These are phyloP conservation scores for Apodemia arnacis DNA, from an alignment of 2,888 invertebrate species.

Conservation along the genomic window DNA sequence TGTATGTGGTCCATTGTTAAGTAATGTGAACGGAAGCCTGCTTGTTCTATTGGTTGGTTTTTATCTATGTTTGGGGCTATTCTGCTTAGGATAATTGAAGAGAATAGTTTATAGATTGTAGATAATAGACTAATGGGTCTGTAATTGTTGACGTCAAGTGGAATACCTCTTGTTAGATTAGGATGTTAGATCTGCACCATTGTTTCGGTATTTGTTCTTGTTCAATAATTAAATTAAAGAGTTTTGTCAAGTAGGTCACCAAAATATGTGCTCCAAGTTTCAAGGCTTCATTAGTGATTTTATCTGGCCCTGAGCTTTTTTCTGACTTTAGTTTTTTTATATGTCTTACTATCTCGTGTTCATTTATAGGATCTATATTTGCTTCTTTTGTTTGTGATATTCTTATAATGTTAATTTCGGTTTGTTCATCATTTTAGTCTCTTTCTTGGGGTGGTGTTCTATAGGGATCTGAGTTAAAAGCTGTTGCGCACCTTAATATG, in stretches of 20 bases:
- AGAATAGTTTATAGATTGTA: background rate
- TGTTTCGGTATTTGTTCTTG: too few relatives aligned
- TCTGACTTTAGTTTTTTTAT: constrained; percentile 21
- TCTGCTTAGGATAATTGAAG: background rate
- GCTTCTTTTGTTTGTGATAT: background rate
- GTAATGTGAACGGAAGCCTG: background rate
- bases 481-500: constrained; percentile 20
- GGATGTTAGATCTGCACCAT: too few relatives aligned
- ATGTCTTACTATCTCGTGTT: background rate
- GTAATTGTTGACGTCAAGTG: background rate
- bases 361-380: background rate
- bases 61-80: too few relatives aligned
- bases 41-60: background rate
- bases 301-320: constrained; percentile 72
- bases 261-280: too few relatives aligned
- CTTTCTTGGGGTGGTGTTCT: background rate
- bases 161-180: background rate
- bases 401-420: too few relatives aligned
- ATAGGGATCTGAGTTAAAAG: constrained; percentile 20
- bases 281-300: too few relatives aligned
- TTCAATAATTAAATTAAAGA: too few relatives aligned
- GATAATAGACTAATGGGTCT: background rate
- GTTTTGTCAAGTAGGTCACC: background rate
- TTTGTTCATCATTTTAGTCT: background rate
- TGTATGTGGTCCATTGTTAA: background rate